Evolutionary conservation across 2,113 vertebrate genomes (phyloP).

Genomic region (Petaurus breviceps): DNA sequence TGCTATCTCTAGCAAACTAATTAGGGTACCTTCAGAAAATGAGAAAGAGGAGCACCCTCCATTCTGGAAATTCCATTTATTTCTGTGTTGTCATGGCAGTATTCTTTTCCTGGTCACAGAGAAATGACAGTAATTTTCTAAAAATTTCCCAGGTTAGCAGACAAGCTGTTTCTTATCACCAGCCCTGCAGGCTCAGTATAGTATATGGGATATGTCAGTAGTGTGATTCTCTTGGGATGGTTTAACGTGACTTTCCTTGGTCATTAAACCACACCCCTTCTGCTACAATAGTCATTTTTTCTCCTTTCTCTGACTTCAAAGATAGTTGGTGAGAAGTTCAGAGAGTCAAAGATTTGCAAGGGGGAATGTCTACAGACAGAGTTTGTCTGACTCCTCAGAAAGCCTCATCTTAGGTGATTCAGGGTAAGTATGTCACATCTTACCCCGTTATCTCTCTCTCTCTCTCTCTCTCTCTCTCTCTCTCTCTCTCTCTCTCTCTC

Average conservation of each 20-base stretch:
- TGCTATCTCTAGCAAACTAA: not conserved
- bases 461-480: no score
- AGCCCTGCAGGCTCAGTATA: not conserved
- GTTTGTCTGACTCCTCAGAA: not conserved
- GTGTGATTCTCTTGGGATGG: not conserved
- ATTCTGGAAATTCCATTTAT: not conserved
- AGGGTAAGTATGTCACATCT: not conserved
- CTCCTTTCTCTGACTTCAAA: not conserved
- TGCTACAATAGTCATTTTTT: not conserved
- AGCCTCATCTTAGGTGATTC: not conserved
- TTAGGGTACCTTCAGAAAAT: not conserved
- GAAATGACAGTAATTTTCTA: not conserved
- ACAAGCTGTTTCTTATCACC: not conserved
- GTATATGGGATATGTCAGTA: no score
- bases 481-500: no score
- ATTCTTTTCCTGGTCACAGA: constrained; percentile 15
- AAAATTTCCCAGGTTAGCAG: not conserved
- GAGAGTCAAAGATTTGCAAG: not conserved
- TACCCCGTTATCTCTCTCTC: not conserved
- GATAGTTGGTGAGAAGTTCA: no score
- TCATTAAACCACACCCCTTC: not conserved
- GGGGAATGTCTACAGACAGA: not conserved
- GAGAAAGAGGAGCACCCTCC: not conserved
- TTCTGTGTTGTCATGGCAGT: not conserved
- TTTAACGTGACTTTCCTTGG: not conserved